These are phyloP conservation scores for Hirudo medicinalis DNA, from an alignment of 1,140 invertebrate genomes.

Conservation along the genomic window DNA sequence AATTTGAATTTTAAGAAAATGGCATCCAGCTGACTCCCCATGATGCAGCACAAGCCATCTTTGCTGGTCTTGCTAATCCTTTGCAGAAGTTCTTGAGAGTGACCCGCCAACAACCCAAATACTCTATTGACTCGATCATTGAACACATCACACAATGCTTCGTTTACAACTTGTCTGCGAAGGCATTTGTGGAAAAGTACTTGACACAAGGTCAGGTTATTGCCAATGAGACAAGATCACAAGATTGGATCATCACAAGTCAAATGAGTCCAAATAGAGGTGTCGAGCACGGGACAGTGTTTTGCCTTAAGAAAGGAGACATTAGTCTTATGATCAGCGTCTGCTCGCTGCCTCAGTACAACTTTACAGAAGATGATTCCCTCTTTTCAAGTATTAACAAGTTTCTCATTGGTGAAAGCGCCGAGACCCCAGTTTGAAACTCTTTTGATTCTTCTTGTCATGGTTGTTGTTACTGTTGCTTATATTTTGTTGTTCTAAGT, in stretches of 20 bases:
- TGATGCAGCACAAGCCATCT: slow-evolving; percentile 90
- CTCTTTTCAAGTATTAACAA: too few species aligned
- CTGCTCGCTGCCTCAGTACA: slow-evolving; percentile 74
- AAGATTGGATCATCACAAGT: slow-evolving; percentile 80
- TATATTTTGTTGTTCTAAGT: too few species aligned
- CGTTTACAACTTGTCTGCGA: slow-evolving; percentile 77
- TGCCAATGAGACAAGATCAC: slow-evolving; percentile 29
- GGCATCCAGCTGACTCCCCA: slow-evolving; percentile 57
- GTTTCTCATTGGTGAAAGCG: too few species aligned
- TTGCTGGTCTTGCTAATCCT: slow-evolving; percentile 82
- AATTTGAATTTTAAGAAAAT: too few species aligned
- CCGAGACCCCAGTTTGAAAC: too few species aligned
- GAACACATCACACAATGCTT: slow-evolving; percentile 74
- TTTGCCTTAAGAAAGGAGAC: slow-evolving; percentile 83
- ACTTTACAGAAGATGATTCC: slow-evolving; percentile 49
- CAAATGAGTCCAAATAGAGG: slow-evolving; percentile 73
- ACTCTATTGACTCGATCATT: slow-evolving; percentile 79
- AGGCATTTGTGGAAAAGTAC: slow-evolving; percentile 66
- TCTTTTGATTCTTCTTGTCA: too few species aligned
- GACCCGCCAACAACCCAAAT: slow-evolving; percentile 81
- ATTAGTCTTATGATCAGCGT: slow-evolving; percentile 76
- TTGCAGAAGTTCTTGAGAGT: slow-evolving; percentile 89
- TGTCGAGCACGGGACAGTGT: slow-evolving; percentile 58
- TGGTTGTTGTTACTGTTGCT: too few species aligned
- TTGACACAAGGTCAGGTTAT: slow-evolving; percentile 45